phyloP scores from a whole-genome alignment of 2,888 invertebrate species.

The Amphiduros pacificus region DNA sequence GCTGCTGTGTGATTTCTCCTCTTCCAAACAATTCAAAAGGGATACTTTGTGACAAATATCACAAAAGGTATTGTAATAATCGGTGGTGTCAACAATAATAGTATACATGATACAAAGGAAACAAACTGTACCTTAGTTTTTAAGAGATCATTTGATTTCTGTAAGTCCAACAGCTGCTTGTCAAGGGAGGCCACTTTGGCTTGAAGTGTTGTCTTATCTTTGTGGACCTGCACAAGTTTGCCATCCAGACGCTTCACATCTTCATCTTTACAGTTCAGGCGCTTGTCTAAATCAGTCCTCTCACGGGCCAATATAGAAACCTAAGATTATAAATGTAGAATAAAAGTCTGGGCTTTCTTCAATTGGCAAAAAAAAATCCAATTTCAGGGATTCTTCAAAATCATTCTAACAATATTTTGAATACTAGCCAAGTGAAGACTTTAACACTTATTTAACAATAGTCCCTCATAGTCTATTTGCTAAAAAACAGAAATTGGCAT shows the following conservation, averaged over 20 bases:
- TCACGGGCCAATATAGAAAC: no score
- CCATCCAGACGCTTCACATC: constrained; percentile 16
- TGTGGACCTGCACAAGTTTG: constrained; percentile 26
- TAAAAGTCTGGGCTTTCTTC: no score
- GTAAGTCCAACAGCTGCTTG: constrained; percentile 29
- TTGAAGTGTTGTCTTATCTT: constrained; percentile 32
- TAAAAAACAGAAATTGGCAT: no score
- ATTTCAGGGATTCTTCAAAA: no score
- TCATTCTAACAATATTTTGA: no score
- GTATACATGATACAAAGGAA: not conserved
- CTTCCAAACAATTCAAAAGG: not conserved
- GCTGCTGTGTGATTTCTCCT: not conserved
- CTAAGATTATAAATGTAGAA: no score
- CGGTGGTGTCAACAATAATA: not conserved
- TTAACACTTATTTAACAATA: no score
- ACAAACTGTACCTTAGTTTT: constrained; percentile 30
- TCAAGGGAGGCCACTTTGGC: constrained; percentile 33
- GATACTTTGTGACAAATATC: not conserved
- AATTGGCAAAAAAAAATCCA: no score
- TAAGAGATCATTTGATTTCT: constrained; percentile 33
- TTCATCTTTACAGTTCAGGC: constrained; percentile 6
- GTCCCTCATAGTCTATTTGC: no score
- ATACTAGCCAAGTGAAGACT: no score
- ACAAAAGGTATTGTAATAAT: not conserved
- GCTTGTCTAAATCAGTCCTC: constrained; percentile 5